Percentiles rank a stretch among this genome's conserved stretches.
These are phyloP conservation scores for Darevskia nairensis DNA, from an alignment of 2,797 vertebrate genomes.

Conservation along the genomic window DNA sequence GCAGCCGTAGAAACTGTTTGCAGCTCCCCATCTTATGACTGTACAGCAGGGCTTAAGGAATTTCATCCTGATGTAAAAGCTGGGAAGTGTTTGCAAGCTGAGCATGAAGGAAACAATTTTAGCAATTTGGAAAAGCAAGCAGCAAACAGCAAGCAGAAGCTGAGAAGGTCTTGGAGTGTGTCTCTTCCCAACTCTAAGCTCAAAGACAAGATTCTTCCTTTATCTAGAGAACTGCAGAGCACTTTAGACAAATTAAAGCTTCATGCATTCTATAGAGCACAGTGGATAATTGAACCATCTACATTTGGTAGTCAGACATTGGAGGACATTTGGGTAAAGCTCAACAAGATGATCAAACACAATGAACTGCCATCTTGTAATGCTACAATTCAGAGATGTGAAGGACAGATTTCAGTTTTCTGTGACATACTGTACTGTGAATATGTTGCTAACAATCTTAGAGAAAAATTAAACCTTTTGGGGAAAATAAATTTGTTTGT, in stretches of 20 bases:
- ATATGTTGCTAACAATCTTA: slow-evolving; percentile 86
- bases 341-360: slow-evolving; percentile 79
- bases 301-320: slow-evolving; percentile 80
- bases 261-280: slow-evolving; percentile 86
- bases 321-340: slow-evolving; percentile 86
- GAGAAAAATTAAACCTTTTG: slow-evolving; percentile 82
- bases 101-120: slow-evolving; percentile 38
- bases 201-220: slow-evolving; percentile 67
- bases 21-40: slow-evolving; percentile 69
- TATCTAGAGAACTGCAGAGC: slow-evolving; percentile 81
- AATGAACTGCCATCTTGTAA: slow-evolving; percentile 88
- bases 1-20: slow-evolving; percentile 56
- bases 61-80: slow-evolving; percentile 71
- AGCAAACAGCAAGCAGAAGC: slow-evolving; percentile 48
- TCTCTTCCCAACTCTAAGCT: slow-evolving; percentile 66
- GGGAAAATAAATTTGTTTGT: slow-evolving; percentile 86
- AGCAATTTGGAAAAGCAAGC: slow-evolving; percentile 54
- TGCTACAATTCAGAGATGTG: slow-evolving; percentile 88
- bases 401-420: slow-evolving; percentile 91
- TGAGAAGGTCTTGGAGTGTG: slow-evolving; percentile 87
- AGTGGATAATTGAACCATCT: slow-evolving; percentile 84
- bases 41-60: slow-evolving; percentile 75
- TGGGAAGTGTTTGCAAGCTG: slow-evolving; percentile 34
- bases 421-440: slow-evolving; percentile 91
- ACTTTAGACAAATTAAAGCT: slow-evolving; percentile 81